phyloP scores from a whole-genome alignment of 2,113 vertebrate genomes.

The Ardeotis arabs region DNA sequence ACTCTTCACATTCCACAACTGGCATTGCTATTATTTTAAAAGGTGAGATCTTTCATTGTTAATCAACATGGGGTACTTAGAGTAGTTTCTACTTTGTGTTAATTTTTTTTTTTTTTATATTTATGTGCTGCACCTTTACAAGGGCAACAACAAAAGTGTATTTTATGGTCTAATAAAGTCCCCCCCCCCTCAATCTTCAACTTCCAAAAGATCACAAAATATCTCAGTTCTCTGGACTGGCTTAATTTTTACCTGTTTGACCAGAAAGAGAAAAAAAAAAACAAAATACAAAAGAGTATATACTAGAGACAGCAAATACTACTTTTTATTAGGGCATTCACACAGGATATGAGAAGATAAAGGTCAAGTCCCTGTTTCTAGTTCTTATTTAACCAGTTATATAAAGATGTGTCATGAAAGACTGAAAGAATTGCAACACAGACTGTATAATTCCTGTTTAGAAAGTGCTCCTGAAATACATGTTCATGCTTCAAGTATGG shows the following conservation, averaged over 20 bases:
- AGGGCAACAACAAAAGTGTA: background rate
- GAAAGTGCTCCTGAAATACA: background rate
- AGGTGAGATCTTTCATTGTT: constrained; percentile 51
- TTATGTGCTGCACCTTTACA: background rate
- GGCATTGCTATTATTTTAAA: constrained; percentile 46
- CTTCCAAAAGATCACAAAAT: background rate
- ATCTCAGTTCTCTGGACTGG: background rate
- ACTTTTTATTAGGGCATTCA: background rate
- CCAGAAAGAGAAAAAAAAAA: background rate
- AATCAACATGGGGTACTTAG: constrained; percentile 9
- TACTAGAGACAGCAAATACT: background rate
- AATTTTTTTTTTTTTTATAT: background rate
- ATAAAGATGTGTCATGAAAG: background rate
- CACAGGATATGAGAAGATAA: background rate
- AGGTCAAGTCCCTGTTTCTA: background rate
- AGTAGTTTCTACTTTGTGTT: background rate
- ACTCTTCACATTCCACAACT: constrained; percentile 9
- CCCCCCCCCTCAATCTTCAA: accelerated
- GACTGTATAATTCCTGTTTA: background rate
- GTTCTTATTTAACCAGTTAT: background rate
- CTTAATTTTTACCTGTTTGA: background rate
- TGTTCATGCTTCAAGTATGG: accelerated
- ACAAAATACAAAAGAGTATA: background rate
- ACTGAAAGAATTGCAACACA: background rate
- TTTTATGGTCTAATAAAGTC: background rate